phyloP scores from a whole-genome alignment of 1,140 invertebrate genomes.

The Metaphire vulgaris region DNA sequence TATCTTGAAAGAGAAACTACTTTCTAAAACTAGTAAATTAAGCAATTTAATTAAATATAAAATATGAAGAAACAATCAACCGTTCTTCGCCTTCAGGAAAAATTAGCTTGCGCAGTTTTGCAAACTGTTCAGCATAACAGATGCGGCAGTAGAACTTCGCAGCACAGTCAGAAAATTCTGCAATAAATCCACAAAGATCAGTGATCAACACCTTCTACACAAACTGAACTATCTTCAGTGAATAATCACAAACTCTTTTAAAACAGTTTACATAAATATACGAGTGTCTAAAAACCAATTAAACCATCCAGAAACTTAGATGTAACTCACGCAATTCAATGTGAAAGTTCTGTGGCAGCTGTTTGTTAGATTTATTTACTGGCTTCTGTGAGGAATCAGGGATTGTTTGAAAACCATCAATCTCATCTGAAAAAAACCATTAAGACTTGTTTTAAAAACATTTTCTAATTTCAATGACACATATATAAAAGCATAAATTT shows the following conservation, averaged over 20 bases:
- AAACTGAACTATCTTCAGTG: too few species aligned
- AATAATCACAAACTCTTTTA: too few species aligned
- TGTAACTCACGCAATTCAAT: slow-evolving; percentile 60
- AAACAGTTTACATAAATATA: too few species aligned
- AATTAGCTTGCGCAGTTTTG: slow-evolving; percentile 64
- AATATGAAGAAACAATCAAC: slow-evolving; percentile 41
- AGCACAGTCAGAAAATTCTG: slow-evolving; percentile 64
- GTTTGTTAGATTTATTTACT: not conserved
- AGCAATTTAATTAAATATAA: too few species aligned
- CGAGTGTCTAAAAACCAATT: too few species aligned
- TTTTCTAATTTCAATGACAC: not conserved
- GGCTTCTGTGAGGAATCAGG: not conserved
- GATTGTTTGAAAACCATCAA: not conserved
- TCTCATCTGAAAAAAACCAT: not conserved
- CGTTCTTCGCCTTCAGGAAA: slow-evolving; percentile 63
- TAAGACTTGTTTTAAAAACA: not conserved
- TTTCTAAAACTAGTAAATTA: too few species aligned
- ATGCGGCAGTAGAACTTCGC: slow-evolving; percentile 77
- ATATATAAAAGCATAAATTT: not conserved
- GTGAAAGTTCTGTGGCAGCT: slow-evolving; percentile 51
- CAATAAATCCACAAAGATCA: slow-evolving; percentile 19
- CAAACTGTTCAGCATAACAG: slow-evolving; percentile 76
- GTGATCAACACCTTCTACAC: too few species aligned
- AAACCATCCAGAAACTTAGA: not conserved
- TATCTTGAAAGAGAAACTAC: too few species aligned